phyloP scores from a whole-genome alignment of 2,888 invertebrate genomes.

The Mimumesa dahlbomi region DNA sequence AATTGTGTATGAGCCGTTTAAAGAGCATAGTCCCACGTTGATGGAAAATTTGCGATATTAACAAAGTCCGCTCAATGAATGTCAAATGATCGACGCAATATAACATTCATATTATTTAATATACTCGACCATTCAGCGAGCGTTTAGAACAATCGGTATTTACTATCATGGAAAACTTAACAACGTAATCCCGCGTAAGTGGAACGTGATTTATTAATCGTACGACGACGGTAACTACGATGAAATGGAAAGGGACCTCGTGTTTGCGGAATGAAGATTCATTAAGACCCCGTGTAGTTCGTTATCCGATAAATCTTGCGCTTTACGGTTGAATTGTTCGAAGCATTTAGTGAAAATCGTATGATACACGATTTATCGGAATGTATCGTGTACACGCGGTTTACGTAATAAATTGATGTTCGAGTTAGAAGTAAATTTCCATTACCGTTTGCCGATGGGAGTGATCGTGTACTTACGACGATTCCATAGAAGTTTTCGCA shows the following conservation, averaged over 20 bases:
- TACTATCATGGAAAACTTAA: not conserved
- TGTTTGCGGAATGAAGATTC: conserved; percentile 1
- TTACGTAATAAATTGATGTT: too few relatives aligned
- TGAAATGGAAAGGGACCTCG: not conserved
- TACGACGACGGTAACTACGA: not conserved
- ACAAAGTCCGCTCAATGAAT: conserved; percentile 1
- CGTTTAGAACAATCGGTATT: not conserved
- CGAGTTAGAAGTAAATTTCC: too few relatives aligned
- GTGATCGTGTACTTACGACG: too few relatives aligned
- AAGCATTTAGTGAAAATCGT: too few relatives aligned
- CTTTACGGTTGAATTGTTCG: not conserved
- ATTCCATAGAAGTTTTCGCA: too few relatives aligned
- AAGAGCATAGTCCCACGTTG: conserved; percentile 6
- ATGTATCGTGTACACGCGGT: too few relatives aligned
- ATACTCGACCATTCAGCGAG: not conserved
- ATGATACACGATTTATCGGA: too few relatives aligned
- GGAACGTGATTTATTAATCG: not conserved
- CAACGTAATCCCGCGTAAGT: not conserved
- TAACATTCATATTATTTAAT: too few relatives aligned
- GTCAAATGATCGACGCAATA: too few relatives aligned
- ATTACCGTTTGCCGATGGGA: too few relatives aligned
- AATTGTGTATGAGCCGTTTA: not conserved
- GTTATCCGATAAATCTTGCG: not conserved
- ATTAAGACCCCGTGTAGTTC: not conserved
- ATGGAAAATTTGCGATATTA: conserved; percentile 1